phyloP scores from a whole-genome alignment of 2,113 vertebrate species.

The Megaptera novaeangliae region DNA sequence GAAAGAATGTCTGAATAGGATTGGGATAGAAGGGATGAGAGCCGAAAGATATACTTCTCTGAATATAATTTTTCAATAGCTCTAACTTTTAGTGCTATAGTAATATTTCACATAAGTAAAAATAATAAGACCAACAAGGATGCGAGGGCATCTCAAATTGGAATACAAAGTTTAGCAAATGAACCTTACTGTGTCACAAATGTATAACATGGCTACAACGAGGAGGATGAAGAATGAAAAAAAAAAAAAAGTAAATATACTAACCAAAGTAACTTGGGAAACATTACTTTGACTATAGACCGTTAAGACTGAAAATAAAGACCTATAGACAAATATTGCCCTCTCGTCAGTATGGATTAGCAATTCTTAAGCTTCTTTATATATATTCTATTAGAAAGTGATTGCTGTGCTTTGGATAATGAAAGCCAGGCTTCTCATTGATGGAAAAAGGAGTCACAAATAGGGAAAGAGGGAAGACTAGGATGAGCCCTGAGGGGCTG shows the following conservation, averaged over 20 bases:
- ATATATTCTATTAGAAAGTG: background rate
- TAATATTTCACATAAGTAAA: too few species aligned
- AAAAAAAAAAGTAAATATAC: background rate
- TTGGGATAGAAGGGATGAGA: background rate
- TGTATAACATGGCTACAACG: too few species aligned
- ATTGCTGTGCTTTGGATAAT: background rate
- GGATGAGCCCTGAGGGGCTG: accelerated
- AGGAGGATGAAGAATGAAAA: background rate
- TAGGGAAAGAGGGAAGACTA: background rate
- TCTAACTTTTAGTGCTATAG: background rate
- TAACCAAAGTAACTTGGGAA: background rate
- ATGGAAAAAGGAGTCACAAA: background rate
- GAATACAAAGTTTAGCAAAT: background rate
- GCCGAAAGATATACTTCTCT: background rate
- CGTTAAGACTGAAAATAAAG: background rate
- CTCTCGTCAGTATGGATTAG: background rate
- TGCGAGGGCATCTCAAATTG: background rate
- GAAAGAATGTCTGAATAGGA: background rate
- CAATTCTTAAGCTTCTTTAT: background rate
- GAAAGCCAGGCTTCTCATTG: background rate
- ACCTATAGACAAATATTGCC: background rate
- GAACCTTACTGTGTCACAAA: background rate
- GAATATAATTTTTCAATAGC: background rate
- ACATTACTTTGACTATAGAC: background rate
- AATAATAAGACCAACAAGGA: background rate